Conservation (phyloP, 1,140 invertebrate genomes). For the Macrobrachium nipponense region DNA sequence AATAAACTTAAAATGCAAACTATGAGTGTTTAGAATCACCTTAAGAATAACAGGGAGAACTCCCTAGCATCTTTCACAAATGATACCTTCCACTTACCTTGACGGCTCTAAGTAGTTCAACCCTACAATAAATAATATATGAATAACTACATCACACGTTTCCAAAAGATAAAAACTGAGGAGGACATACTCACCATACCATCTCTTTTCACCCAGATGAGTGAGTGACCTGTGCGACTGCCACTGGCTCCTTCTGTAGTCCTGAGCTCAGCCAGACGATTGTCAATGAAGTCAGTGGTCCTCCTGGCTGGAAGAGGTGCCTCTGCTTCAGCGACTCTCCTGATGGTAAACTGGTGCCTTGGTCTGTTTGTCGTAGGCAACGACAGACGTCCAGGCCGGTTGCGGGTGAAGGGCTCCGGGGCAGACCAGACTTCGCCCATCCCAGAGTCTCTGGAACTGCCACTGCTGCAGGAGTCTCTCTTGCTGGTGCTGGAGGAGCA, state of each 20-base stretch:
- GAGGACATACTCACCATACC: neutral
- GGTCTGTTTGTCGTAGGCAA: slow-evolving; percentile 29
- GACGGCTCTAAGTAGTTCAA: too few species aligned
- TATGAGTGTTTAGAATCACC: too few species aligned
- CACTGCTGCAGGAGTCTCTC: slow-evolving; percentile 45
- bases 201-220: slow-evolving; percentile 37
- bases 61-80: too few species aligned
- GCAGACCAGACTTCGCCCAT: slow-evolving; percentile 28
- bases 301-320: slow-evolving; percentile 22
- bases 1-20: too few species aligned
- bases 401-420: slow-evolving; percentile 13
- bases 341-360: slow-evolving; percentile 46
- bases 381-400: slow-evolving; percentile 39
- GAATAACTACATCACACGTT: neutral
- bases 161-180: neutral
- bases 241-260: neutral
- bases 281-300: slow-evolving; percentile 43
- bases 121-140: too few species aligned
- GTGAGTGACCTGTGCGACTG: neutral
- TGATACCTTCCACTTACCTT: too few species aligned
- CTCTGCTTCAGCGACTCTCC: slow-evolving; percentile 46
- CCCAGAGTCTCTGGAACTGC: slow-evolving; percentile 47
- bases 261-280: slow-evolving; percentile 28
- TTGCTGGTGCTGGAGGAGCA: neutral
- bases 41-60: too few species aligned